A percentile compares a stretch with the other conserved stretches of the same genome.
Evolutionary conservation across 2,113 vertebrate genomes (phyloP).

Genomic region (Phodopus roborovskii): DNA sequence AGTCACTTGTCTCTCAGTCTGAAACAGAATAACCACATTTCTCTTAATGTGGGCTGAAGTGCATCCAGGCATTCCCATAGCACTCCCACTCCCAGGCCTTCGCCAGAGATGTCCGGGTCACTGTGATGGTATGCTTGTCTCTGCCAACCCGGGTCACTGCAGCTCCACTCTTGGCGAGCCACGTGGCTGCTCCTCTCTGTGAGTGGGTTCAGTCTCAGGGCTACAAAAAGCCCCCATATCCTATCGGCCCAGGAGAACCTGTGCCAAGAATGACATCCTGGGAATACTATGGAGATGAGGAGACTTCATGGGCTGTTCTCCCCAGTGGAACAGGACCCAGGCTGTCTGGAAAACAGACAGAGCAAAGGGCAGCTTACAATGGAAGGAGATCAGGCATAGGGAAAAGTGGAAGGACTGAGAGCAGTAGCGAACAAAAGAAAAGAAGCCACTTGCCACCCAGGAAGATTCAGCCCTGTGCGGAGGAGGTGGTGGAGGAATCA

Average conservation of each 20-base stretch:
- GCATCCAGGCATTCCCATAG: conserved; percentile 75
- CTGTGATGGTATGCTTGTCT: conserved; percentile 86
- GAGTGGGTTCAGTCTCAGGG: conserved; percentile 72
- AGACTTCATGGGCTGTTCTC: conserved; percentile 76
- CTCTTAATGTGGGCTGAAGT: conserved; percentile 72
- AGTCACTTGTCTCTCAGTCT: conserved; percentile 63
- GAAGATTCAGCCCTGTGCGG: conserved; percentile 79
- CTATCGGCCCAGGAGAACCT: conserved; percentile 73
- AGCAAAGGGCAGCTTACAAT: conserved; percentile 65
- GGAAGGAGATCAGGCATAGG: conserved; percentile 65
- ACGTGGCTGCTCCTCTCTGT: conserved; percentile 61
- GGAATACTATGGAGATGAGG: conserved; percentile 79
- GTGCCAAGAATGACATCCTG: conserved; percentile 83
- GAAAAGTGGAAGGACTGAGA: conserved; percentile 41
- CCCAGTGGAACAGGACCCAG: conserved; percentile 62
- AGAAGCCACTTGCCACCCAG: conserved; percentile 71
- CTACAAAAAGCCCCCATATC: conserved; percentile 77
- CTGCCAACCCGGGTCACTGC: conserved; percentile 85
- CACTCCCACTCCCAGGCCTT: conserved; percentile 77
- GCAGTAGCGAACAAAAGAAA: conserved; percentile 58
- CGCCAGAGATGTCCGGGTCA: conserved; percentile 84
- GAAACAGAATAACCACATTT: conserved; percentile 74
- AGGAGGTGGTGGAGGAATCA: conserved; percentile 78
- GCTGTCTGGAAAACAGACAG: conserved; percentile 76
- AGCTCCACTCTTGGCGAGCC: conserved; percentile 83